phyloP scores from a whole-genome alignment of 2,888 invertebrate genomes.

The Drosophila phalerata region DNA sequence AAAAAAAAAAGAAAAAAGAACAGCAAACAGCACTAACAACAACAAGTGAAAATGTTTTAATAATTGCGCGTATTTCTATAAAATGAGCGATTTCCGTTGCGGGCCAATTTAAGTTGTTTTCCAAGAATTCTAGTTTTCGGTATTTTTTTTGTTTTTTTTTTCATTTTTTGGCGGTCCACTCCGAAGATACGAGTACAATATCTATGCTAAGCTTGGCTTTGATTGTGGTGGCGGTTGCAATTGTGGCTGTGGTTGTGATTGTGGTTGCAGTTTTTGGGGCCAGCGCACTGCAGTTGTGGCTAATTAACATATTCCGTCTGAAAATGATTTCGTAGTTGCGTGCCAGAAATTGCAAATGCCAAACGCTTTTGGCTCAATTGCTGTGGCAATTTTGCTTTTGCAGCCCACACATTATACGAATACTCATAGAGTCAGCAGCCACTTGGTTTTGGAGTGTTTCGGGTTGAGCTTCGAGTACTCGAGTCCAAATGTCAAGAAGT shows the following conservation, averaged over 20 bases:
- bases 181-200: background rate
- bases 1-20: constrained; percentile 35
- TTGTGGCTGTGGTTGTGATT: constrained; percentile 24
- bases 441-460: constrained; percentile 17
- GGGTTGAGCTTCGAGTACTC: constrained; percentile 3
- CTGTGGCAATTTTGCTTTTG: constrained; percentile 56
- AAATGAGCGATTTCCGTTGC: constrained; percentile 77
- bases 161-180: no score
- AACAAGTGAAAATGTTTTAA: constrained; percentile 76
- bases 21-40: constrained; percentile 29
- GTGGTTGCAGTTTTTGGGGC: constrained; percentile 33
- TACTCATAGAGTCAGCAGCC: constrained; percentile 18
- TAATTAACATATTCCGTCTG: constrained; percentile 78
- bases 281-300: constrained; percentile 50
- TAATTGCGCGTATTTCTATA: constrained; percentile 74
- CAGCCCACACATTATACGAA: constrained; percentile 38
- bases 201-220: constrained; percentile 20
- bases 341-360: constrained; percentile 79
- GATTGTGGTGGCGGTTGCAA: background rate
- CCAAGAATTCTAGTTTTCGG: constrained; percentile 60
- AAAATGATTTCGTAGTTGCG: constrained; percentile 70
- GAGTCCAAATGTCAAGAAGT: constrained; percentile 73
- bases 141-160: constrained; percentile 19
- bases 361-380: constrained; percentile 74
- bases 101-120: constrained; percentile 59